A percentile compares a stretch with the other conserved stretches of the same genome.
Evolutionary conservation across 2,888 invertebrate genomes (phyloP).

Genomic region (Eupeodes luniger): DNA sequence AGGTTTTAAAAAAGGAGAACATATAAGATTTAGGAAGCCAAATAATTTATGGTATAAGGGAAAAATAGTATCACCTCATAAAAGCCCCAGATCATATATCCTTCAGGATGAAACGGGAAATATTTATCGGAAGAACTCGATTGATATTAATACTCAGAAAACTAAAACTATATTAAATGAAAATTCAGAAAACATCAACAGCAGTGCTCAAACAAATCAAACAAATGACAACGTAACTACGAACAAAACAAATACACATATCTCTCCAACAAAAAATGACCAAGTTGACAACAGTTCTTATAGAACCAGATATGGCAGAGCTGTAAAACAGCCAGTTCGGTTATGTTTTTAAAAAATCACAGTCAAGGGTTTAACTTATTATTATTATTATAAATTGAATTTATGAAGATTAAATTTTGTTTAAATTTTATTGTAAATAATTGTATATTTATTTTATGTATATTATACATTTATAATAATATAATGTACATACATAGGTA

Average conservation of each 20-base stretch:
- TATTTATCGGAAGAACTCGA: constrained; percentile 14
- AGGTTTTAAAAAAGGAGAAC: constrained; percentile 4
- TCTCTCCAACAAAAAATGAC: neutral
- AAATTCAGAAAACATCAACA: constrained; percentile 13
- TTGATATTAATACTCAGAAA: neutral
- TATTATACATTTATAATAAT: too few relatives aligned
- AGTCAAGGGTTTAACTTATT: neutral
- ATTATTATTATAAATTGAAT: neutral
- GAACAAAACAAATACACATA: neutral
- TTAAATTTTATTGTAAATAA: neutral
- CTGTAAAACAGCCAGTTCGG: neutral
- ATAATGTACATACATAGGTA: too few relatives aligned
- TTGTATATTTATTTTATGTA: too few relatives aligned
- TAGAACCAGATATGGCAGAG: neutral
- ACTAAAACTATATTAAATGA: neutral
- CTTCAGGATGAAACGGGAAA: constrained; percentile 8
- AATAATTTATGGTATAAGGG: constrained; percentile 16
- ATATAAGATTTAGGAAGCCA: constrained; percentile 10
- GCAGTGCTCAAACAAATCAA: neutral
- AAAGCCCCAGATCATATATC: constrained; percentile 17
- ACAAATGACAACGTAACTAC: neutral
- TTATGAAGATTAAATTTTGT: neutral
- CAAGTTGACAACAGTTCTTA: neutral
- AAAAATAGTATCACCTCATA: constrained; percentile 10
- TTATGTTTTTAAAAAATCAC: neutral